Evolutionary conservation across 2,113 vertebrate genomes (phyloP), one percentile per base, ranked within the genome.

Genomic region (Corythornis madagascariensis): DNA sequence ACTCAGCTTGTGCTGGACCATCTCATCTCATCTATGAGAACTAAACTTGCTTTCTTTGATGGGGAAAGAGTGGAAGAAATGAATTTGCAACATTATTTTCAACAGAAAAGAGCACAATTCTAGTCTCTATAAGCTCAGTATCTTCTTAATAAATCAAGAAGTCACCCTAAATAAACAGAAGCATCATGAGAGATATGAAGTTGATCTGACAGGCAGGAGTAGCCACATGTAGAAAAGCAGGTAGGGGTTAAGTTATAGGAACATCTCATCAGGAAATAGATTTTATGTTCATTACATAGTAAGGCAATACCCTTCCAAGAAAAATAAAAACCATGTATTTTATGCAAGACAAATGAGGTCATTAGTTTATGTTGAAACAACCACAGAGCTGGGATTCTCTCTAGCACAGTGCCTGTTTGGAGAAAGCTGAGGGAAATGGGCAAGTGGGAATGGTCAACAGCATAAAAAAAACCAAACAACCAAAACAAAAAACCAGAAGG

Each of bases 331-430:
- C 1, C 38, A 61, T 24, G 48, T 88, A 89, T 88, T 95, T 95
- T 87, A 95, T 89, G 85, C 55, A 83, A 77, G 92, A 95, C 85
- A 92, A 94, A 92, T 95, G 63, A 96, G 47, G 75, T 95, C 89
- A 94, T 94, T 94, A 65, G 89, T 92, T 96, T 93, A 76, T 77
- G 79, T 86, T 91, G 50, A 89, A 95, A 89, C 38, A 85, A 67
- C 53, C 71, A 92, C 21, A 92, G 52, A 66, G 45, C 31, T 63
- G 43, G 52, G 87, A 92, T 93, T 91, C 94, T 95, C 89, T 86
- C 79, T 73, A 59, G 22, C 55, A 53, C 21, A 26, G 75, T 24
- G 35, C 48, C 73, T 33, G 85, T 89, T 84, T 89, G n/a, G 70
- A 53, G 75, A 90, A 76, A 71, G 15, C 50, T 80, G 91, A 94